Evolutionary conservation across 2,113 vertebrate genomes (phyloP).

Genomic region (Pterocles orientalis): DNA sequence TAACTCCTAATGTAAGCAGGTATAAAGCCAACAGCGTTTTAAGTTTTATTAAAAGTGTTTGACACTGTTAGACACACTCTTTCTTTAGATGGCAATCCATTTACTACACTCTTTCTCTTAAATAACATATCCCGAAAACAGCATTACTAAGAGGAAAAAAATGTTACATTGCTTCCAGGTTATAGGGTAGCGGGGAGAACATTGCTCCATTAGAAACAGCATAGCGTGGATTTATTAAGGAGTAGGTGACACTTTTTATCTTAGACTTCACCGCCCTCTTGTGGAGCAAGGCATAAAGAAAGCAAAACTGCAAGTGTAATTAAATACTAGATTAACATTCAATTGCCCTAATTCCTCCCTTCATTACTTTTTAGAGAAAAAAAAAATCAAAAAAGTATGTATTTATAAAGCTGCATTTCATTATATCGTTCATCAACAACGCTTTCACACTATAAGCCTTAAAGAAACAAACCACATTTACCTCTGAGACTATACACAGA

Average conservation of each 20-base stretch:
- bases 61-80: background rate
- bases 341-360: background rate
- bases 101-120: background rate
- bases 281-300: conserved; percentile 25
- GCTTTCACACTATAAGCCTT: background rate
- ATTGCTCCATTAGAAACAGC: background rate
- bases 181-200: background rate
- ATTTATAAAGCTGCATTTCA: background rate
- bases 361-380: background rate
- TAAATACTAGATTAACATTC: background rate
- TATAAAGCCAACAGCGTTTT: background rate
- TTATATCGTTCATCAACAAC: background rate
- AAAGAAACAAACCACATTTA: background rate
- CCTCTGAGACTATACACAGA: background rate
- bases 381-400: background rate
- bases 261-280: conserved; percentile 69
- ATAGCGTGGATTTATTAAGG: background rate
- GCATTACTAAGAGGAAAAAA: background rate
- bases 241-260: background rate
- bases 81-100: background rate
- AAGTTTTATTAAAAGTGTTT: background rate
- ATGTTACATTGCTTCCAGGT: background rate
- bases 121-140: background rate
- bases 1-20: background rate
- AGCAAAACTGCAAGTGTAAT: background rate